These are phyloP conservation scores for Bubo blakistoni DNA, from an alignment of 2,113 vertebrate species.

Conservation along the genomic window DNA sequence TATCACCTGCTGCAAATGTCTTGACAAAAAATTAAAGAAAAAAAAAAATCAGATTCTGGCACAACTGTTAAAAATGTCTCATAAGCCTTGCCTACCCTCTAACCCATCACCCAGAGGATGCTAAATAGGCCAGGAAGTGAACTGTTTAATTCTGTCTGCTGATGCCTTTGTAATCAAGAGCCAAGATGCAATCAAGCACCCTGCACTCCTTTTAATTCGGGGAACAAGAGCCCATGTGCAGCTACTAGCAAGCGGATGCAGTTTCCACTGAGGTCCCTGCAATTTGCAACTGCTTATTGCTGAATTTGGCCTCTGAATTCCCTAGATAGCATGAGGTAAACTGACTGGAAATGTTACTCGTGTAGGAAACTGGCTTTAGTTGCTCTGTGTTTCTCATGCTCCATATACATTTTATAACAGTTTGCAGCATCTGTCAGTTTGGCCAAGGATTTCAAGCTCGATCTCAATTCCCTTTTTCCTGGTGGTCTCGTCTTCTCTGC, in stretches of 20 bases:
- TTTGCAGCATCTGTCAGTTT: background rate
- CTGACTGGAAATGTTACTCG: background rate
- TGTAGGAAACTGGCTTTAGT: background rate
- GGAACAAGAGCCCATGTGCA: constrained; percentile 28
- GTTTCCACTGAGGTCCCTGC: background rate
- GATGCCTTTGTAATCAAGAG: constrained; percentile 48
- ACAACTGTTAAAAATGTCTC: background rate
- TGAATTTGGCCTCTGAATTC: background rate
- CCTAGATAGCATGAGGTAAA: accelerated
- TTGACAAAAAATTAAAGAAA: background rate
- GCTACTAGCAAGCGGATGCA: background rate
- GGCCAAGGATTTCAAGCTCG: background rate
- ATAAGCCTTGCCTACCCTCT: background rate
- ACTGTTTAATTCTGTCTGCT: constrained; percentile 35
- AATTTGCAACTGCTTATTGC: background rate
- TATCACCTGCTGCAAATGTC: background rate
- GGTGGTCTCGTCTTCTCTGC: background rate
- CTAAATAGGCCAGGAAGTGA: constrained; percentile 24
- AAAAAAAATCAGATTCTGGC: background rate
- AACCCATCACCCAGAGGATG: background rate
- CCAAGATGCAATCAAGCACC: constrained; percentile 44
- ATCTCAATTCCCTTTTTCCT: background rate
- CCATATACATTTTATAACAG: accelerated
- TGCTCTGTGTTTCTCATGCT: background rate
- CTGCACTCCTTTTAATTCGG: background rate